Evolutionary conservation across 2,113 vertebrate genomes (phyloP).

Genomic region (Anseranas semipalmata): DNA sequence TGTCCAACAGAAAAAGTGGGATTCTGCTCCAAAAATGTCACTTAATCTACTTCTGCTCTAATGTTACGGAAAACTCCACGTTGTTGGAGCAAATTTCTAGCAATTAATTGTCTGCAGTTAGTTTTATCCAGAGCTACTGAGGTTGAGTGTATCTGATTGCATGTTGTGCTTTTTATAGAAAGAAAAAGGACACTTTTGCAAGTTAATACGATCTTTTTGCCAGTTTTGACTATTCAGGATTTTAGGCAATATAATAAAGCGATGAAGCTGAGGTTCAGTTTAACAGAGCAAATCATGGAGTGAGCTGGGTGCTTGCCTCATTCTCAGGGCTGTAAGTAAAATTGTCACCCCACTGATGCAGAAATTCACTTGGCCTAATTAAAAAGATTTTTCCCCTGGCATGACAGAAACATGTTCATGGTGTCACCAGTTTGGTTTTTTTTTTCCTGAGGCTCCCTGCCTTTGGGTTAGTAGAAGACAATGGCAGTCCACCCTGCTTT

Average conservation of each 20-base stretch:
- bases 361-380: background rate
- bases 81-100: background rate
- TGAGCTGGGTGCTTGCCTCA: background rate
- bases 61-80: background rate
- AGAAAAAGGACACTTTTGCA: fast-evolving
- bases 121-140: background rate
- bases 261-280: background rate
- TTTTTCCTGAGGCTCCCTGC: background rate
- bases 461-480: background rate
- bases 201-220: background rate
- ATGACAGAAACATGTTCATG: fast-evolving
- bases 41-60: background rate
- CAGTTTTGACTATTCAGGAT: background rate
- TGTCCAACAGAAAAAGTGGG: background rate
- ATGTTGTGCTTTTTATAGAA: background rate
- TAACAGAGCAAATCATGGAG: fast-evolving
- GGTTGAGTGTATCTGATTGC: background rate
- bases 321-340: background rate
- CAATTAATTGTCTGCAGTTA: background rate
- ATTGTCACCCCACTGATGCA: background rate
- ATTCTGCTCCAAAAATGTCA: background rate
- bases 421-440: fast-evolving
- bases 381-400: background rate
- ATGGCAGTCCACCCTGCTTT: background rate
- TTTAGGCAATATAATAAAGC: background rate